Percentiles rank a stretch among this genome's conserved stretches.
Conservation (phyloP, 2,797 vertebrate species). For the Danio jaintianensis region DNA sequence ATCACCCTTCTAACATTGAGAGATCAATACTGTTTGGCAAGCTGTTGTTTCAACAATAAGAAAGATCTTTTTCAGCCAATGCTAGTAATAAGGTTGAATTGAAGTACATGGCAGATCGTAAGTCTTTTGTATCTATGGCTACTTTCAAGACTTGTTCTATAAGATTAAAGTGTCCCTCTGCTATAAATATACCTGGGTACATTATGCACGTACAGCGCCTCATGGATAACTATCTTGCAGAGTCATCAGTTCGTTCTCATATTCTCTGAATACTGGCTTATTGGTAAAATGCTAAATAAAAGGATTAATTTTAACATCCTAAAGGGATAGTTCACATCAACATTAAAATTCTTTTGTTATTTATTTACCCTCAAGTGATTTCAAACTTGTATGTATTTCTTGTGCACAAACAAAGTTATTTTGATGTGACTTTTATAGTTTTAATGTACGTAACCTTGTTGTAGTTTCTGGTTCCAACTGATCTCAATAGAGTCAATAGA, state of each 20-base stretch:
- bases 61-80: conserved; percentile 5
- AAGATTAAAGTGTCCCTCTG: conserved; percentile 18
- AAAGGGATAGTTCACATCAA: background rate
- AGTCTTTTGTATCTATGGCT: conserved; percentile 7
- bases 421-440: too few species aligned
- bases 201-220: background rate
- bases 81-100: background rate
- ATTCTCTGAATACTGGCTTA: background rate
- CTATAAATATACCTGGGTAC: conserved; percentile 22
- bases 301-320: background rate
- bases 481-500: too few species aligned
- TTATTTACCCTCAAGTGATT: background rate
- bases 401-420: background rate
- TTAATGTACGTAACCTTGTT: too few species aligned
- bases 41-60: conserved; percentile 55
- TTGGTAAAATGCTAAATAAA: background rate
- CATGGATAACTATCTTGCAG: background rate
- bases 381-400: background rate
- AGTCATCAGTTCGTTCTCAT: conserved; percentile 6
- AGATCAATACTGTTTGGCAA: conserved; percentile 61
- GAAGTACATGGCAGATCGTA: background rate
- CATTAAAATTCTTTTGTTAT: too few species aligned
- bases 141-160: conserved; percentile 11
- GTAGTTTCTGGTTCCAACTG: too few species aligned
- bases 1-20: conserved; percentile 30